Base-by-base conservation (phyloP, 1,140 invertebrate species). In the Scaptomyza pallida region DNA sequence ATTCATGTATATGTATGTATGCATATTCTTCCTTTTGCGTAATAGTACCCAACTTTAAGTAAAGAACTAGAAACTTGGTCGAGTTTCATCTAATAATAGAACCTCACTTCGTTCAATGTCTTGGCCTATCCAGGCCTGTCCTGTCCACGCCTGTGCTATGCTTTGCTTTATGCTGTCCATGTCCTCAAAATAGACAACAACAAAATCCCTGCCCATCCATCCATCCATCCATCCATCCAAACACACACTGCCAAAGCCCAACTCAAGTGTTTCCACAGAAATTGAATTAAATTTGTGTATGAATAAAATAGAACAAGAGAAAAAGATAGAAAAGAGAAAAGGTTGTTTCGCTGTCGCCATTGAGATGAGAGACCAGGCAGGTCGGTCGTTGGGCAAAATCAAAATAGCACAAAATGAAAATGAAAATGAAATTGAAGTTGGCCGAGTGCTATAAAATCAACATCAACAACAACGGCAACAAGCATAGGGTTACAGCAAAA, bases 231-330 rank as follows among this genome's bases (percentile, higher is more conserved):
- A n/a, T n/a, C n/a, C n/a, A n/a, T n/a, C n/a, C n/a, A n/a, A n/a
- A n/a, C n/a, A n/a, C n/a, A n/a, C n/a, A n/a, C n/a, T n/a, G n/a
- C n/a, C n/a, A n/a, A n/a, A n/a, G 41, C 41, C 43, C 52, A 40
- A 61, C 62, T 72, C 69, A 52, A 72, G 69, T 72, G 62, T 59
- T 59, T 52, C 45, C 44, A 51, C 47, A 30, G 30, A 65, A 72
- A 72, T 72, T 72, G 69, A 72, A 72, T 72, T 72, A 65, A 72
- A 59, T 72, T 72, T 72, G 68, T 72, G 62, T 65, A 48, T 55
- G 47, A 68, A 61, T 55, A 68, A 61, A 45, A 35, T 40, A 60
- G 13, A 30, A 30, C 21, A 35, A 33, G 26, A 60, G 33, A 5
- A 23, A 23, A 23, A 23, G 21, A 21, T 5, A 13, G 19, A 10